phyloP scores from a whole-genome alignment of 2,113 vertebrate genomes.

The Silurus meridionalis region DNA sequence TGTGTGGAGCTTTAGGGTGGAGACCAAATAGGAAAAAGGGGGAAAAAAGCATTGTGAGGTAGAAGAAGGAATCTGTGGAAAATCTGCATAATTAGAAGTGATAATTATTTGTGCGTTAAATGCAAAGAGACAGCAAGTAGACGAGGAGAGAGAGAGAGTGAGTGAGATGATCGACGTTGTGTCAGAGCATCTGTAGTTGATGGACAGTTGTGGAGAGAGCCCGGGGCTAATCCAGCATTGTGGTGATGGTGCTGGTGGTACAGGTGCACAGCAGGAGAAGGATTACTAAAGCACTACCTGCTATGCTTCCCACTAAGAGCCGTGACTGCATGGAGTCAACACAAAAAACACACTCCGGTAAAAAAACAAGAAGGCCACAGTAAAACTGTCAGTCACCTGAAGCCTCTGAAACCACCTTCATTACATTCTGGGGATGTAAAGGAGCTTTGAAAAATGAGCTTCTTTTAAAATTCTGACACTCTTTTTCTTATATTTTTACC shows the following conservation, averaged over 20 bases:
- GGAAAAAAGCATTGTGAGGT: background rate
- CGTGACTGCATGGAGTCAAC: conserved; percentile 36
- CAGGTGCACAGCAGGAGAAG: conserved; percentile 43
- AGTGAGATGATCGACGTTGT: conserved; percentile 57
- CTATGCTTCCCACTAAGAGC: conserved; percentile 52
- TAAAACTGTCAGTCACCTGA: conserved; percentile 23
- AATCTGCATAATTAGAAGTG: conserved; percentile 61
- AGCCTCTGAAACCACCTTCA: conserved; percentile 22
- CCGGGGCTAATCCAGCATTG: conserved; percentile 54
- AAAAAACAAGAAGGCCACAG: conserved; percentile 33
- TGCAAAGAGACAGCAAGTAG: conserved; percentile 22
- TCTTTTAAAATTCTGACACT: background rate
- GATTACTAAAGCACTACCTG: conserved; percentile 55
- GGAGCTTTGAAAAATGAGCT: conserved; percentile 4
- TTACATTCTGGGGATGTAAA: background rate
- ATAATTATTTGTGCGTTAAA: conserved; percentile 62
- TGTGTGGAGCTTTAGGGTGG: background rate
- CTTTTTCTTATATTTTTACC: background rate
- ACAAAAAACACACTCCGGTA: conserved; percentile 35
- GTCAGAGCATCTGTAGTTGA: conserved; percentile 54
- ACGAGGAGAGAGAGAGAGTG: background rate
- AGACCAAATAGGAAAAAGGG: background rate
- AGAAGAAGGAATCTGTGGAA: background rate
- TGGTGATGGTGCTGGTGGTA: conserved; percentile 28
- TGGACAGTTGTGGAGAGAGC: conserved; percentile 62